phyloP scores from a whole-genome alignment of 2,797 vertebrate species.

The Gymnoscopelus microlampas region DNA sequence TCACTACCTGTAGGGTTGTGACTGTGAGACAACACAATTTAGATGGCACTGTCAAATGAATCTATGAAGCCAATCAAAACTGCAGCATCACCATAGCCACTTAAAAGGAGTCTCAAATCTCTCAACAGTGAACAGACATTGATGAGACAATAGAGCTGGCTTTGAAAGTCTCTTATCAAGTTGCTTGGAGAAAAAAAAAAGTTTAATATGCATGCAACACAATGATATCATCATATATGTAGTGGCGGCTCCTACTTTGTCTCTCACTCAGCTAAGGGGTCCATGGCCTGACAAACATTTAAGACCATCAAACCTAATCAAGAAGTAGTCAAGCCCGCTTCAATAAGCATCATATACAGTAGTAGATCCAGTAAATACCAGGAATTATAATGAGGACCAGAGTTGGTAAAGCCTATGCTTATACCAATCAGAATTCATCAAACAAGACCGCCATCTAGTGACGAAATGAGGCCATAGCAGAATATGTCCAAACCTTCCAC shows the following conservation, averaged over 20 bases:
- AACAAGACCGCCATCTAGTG: slow-evolving; percentile 59
- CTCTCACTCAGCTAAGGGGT: slow-evolving; percentile 27
- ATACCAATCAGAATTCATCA: slow-evolving; percentile 17
- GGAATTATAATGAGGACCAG: slow-evolving; percentile 54
- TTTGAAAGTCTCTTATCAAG: no score
- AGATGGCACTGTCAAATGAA: slow-evolving; percentile 17
- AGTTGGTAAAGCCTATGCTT: slow-evolving; percentile 49
- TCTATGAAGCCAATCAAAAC: neutral
- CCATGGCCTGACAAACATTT: slow-evolving; percentile 28
- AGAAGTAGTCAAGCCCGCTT: slow-evolving; percentile 35
- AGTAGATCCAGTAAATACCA: slow-evolving; percentile 50
- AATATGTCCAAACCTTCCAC: slow-evolving; percentile 23
- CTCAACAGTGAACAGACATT: no score
- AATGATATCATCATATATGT: neutral
- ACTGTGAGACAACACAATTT: slow-evolving; percentile 28
- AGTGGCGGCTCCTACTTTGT: no score
- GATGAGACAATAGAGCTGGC: no score
- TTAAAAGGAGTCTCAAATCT: no score
- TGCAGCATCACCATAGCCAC: no score
- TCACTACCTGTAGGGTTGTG: neutral
- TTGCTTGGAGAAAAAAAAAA: no score
- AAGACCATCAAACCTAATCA: slow-evolving; percentile 49
- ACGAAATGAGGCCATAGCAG: no score
- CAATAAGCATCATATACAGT: slow-evolving; percentile 51
- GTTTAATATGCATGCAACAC: neutral